These are phyloP conservation scores for Agapetus fuscipes DNA, from an alignment of 2,888 invertebrate species.

Conservation along the genomic window DNA sequence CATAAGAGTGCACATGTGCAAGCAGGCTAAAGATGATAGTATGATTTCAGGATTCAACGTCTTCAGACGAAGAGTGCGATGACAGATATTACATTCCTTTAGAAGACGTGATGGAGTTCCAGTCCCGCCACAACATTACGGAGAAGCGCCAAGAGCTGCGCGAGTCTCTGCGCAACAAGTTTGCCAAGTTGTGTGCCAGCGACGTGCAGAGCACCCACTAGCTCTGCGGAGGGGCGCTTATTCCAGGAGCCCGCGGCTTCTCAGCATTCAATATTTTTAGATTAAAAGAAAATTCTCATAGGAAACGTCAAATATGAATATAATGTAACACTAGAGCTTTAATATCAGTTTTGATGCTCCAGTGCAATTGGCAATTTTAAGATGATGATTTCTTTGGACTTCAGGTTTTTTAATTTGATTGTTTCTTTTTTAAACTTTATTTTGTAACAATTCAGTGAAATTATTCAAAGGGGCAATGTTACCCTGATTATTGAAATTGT, in stretches of 20 bases:
- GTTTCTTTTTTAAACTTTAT: conserved; percentile 1
- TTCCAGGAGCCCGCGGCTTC: conserved; percentile 9
- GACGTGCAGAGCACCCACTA: conserved; percentile 28
- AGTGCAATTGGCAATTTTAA: neutral
- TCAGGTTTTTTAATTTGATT: neutral
- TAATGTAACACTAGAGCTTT: conserved; percentile 11
- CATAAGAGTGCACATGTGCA: too few species aligned
- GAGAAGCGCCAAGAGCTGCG: conserved; percentile 75
- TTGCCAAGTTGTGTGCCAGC: conserved; percentile 65
- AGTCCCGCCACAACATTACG: conserved; percentile 68
- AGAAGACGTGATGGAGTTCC: conserved; percentile 81
- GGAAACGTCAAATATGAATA: conserved; percentile 2
- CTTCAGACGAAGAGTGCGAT: conserved; percentile 64
- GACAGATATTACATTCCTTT: conserved; percentile 84
- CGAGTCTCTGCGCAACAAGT: conserved; percentile 71
- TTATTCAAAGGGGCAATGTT: too few species aligned
- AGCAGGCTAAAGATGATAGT: too few species aligned
- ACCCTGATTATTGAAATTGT: too few species aligned
- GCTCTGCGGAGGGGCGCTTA: conserved; percentile 12
- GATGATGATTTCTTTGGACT: neutral
- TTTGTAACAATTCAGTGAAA: too few species aligned
- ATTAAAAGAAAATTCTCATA: conserved; percentile 10
- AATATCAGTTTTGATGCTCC: conserved; percentile 10
- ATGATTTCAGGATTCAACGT: conserved; percentile 44
- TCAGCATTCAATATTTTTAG: neutral